Base-by-base conservation (phyloP, 2,888 invertebrate genomes). In the Hyles lineata region DNA sequence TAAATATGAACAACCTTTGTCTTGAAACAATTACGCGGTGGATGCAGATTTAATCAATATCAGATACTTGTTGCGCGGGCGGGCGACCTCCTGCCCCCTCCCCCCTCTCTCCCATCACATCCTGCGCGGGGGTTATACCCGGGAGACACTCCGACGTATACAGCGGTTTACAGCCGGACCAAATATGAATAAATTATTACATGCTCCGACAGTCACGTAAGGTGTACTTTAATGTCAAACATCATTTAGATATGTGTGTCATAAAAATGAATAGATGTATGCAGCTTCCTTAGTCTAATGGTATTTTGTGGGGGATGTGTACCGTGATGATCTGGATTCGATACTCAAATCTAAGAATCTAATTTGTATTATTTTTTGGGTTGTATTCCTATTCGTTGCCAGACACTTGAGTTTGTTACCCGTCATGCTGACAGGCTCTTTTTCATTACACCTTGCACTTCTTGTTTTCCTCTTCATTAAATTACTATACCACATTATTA, bases 11-110 rank as follows among this genome's bases (percentile, higher is more conserved):
- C 23, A 23, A 23, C 25, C 23, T 15, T 23, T 60, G 15, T 52
- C 52, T 52, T 25, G 23, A 63, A 19, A 62, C 59, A 59, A 59
- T 55, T n/a, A 55, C 5, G 25, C 23, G 60, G 60, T 60, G 60
- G 73, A 79, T 84, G 81, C 85, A 84, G 82, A 80, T 83, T 76
- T 78, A 80, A 87, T 85, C 86, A 80, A 87, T 85, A 85, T 72
- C 79, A 79, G 77, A 74, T 75, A 87, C 87, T 85, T 87, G 87
- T 86, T 86, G 87, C 82, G 74, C 75, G 72, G 80, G 71, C 72
- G 73, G 73, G 74, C 76, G 58, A 35, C 55, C 63, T 23, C 63
- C 4, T 29, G 3, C 29, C 58, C 25, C 25, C 19, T 5, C 9
- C 32, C 15, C 21, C 72, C 43, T 58, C 11, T 58, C 17, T 6